phyloP scores from a whole-genome alignment of 2,888 invertebrate species.

The Pteria penguin region DNA sequence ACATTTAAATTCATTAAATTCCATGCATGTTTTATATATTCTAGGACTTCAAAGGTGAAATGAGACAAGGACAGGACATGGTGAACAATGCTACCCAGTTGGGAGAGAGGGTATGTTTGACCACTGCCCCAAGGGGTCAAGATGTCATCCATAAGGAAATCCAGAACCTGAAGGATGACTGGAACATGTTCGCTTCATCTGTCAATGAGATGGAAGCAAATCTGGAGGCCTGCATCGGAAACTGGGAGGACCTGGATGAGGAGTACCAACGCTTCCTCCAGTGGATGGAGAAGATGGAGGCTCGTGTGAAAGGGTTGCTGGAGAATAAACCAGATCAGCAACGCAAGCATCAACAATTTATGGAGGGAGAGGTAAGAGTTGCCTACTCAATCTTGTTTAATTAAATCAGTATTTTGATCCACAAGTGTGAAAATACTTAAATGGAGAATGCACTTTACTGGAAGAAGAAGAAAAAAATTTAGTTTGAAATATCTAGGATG shows the following conservation, averaged over 20 bases:
- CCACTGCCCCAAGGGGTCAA: constrained; percentile 83
- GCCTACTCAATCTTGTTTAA: too few species aligned
- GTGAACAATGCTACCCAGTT: constrained; percentile 86
- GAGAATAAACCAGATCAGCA: constrained; percentile 65
- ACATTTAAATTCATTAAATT: too few species aligned
- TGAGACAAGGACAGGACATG: constrained; percentile 81
- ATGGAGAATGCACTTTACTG: too few species aligned
- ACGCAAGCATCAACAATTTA: constrained; percentile 64
- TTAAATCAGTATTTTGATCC: too few species aligned
- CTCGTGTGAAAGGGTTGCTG: constrained; percentile 59
- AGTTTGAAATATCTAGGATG: too few species aligned
- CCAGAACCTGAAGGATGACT: constrained; percentile 72
- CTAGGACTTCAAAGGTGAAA: constrained; percentile 84
- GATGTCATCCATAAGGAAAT: constrained; percentile 74
- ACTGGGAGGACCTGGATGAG: constrained; percentile 93
- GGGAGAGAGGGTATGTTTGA: constrained; percentile 81
- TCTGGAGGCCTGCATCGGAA: constrained; percentile 93
- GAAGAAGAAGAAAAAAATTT: too few species aligned
- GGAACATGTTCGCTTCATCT: constrained; percentile 76
- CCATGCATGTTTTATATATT: not conserved
- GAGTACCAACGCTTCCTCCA: constrained; percentile 90
- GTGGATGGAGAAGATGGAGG: constrained; percentile 84
- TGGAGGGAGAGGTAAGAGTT: constrained; percentile 69
- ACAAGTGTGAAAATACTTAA: too few species aligned
- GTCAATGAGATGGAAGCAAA: constrained; percentile 86